Conservation (phyloP, 2,888 invertebrate genomes). For the Plutella xylostella region DNA sequence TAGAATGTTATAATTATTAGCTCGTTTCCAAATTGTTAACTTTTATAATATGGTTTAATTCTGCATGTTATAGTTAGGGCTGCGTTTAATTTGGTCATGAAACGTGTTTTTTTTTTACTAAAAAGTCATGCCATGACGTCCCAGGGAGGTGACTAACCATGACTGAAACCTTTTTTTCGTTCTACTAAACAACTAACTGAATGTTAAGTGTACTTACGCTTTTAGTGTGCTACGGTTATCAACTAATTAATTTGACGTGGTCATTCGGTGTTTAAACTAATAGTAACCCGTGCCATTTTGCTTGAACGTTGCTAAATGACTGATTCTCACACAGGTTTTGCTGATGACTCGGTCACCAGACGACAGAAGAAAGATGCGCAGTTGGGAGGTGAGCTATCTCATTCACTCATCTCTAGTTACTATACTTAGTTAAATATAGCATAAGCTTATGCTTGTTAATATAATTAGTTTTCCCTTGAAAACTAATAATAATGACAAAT, state of each 20-base stretch:
- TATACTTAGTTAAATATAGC: too few relatives aligned
- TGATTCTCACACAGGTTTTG: conserved; percentile 47
- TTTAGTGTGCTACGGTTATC: conserved; percentile 59
- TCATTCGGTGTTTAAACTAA: conserved; percentile 36
- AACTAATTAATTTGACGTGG: conserved; percentile 22
- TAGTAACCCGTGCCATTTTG: conserved; percentile 21
- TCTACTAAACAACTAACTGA: conserved; percentile 15
- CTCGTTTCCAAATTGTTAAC: too few relatives aligned
- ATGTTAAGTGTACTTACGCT: conserved; percentile 39
- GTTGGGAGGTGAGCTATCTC: conserved; percentile 67
- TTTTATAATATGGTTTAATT: too few relatives aligned
- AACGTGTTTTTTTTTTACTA: too few relatives aligned
- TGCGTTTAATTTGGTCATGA: too few relatives aligned
- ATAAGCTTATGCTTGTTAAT: too few relatives aligned
- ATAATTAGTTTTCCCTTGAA: too few relatives aligned
- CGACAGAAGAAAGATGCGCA: conserved; percentile 66
- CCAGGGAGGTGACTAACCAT: background rate
- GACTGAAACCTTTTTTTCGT: background rate
- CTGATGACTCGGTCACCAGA: conserved; percentile 63
- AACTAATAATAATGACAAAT: too few relatives aligned
- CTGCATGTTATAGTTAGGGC: too few relatives aligned
- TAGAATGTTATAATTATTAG: too few relatives aligned
- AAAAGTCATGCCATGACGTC: background rate
- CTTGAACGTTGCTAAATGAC: background rate
- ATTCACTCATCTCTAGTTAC: too few relatives aligned